A percentile compares a stretch with the other conserved stretches of the same genome.
Evolutionary conservation across 2,113 vertebrate genomes (phyloP).

Genomic region (Campylomormyrus numenius): DNA sequence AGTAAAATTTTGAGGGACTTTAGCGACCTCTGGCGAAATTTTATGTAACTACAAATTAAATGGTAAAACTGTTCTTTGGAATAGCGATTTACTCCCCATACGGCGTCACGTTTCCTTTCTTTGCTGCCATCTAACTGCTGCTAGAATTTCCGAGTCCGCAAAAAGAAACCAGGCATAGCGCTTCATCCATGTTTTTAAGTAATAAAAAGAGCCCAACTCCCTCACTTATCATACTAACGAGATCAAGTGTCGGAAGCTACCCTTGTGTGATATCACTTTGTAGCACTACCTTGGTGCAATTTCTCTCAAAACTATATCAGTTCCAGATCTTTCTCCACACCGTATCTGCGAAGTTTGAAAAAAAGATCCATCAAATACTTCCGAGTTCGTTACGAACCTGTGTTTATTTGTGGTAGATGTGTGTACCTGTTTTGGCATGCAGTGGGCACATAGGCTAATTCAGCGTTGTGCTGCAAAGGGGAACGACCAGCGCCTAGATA

Average conservation of each 20-base stretch:
- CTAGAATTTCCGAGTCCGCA: not conserved
- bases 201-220: not conserved
- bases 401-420: too few species aligned
- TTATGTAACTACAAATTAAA: not conserved
- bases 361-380: not conserved
- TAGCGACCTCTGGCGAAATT: not conserved
- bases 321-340: not conserved
- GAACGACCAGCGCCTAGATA: too few species aligned
- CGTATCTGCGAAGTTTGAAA: not conserved
- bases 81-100: not conserved
- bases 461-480: too few species aligned
- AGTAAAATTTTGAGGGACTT: not conserved
- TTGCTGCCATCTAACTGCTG: not conserved
- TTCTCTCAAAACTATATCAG: not conserved
- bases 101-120: too few species aligned
- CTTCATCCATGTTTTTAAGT: not conserved
- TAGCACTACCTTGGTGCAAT: not conserved
- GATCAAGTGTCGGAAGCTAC: not conserved
- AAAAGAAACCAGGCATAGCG: not conserved
- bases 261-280: not conserved
- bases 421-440: too few species aligned
- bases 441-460: too few species aligned
- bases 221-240: not conserved
- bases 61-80: not conserved
- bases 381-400: not conserved